Evolutionary conservation across 1,140 invertebrate genomes (phyloP), one percentile per base, ranked within the genome.

Genomic region (Spodoptera frugiperda): DNA sequence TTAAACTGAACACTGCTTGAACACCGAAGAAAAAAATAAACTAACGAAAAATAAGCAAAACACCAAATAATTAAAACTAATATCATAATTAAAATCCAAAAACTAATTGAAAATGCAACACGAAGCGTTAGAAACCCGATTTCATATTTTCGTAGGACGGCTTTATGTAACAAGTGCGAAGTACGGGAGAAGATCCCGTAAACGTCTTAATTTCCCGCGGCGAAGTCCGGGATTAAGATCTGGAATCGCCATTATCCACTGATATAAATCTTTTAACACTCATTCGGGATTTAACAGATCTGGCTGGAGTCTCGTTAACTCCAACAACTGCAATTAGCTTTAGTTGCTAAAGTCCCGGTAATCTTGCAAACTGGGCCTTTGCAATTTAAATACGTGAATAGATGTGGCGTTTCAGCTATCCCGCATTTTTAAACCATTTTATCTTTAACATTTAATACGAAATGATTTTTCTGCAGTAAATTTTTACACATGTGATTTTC

Each of bases 231-330:
- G 84, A 87, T 90, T 88, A 90, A 79, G 82, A 72, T 77, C 77
- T 77, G 44, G 82, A 87, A 87, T 83, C 86, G 84, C 82, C 82
- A 77, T 83, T 77, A 81, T 86, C 82, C 81, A 82, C 76, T 80
- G 91, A 93, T 93, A 93, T 93, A 93, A 93, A 93, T 93, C 91
- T 93, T 89, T 91, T 87, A 91, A 90, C 91, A 88, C 89, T 91
- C 89, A 84, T 93, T 88, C 85, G 78, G 78, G 82, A 84, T 87
- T 87, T 80, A 81, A 68, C 68, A 87, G 87, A 90, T 89, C 87
- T 84, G 54, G 78, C 51, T 59, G 78, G 85, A 86, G 80, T 82
- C 82, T 19, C 83, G 82, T 82, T 86, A 89, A 90, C 83, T 87
- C 84, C 80, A 87, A 88, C 84, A 89, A 91, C 84, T 87, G 88